Percentiles rank a stretch among this genome's conserved stretches.
phyloP scores from a whole-genome alignment of 2,797 vertebrate species.

The Rhynchotus rufescens region DNA sequence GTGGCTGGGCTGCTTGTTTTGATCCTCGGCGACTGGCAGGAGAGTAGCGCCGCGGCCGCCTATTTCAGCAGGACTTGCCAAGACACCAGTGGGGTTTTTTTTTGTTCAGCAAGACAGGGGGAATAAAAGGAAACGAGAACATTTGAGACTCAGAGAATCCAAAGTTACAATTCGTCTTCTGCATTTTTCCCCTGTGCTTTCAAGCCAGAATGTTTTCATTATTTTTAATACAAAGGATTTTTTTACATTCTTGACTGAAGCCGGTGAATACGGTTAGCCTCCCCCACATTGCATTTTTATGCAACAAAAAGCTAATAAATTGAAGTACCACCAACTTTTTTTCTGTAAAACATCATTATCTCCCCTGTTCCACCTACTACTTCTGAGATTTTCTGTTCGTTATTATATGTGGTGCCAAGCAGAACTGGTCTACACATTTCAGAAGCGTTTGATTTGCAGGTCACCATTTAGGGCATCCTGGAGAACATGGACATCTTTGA shows the following conservation, averaged over 20 bases:
- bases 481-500: neutral
- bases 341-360: conserved; percentile 1
- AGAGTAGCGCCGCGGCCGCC: neutral
- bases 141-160: neutral
- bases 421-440: neutral
- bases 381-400: neutral
- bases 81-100: neutral
- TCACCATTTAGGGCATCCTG: neutral
- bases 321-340: neutral
- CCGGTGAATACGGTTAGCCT: neutral
- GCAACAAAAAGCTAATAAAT: neutral
- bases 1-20: neutral
- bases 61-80: conserved; percentile 1
- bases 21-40: neutral
- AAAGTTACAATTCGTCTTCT: neutral
- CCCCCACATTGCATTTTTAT: neutral
- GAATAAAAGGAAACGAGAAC: neutral
- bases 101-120: conserved; percentile 6
- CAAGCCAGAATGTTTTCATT: conserved; percentile 35
- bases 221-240: conserved; percentile 45
- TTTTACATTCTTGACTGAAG: neutral
- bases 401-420: neutral
- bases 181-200: conserved; percentile 17
- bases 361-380: neutral
- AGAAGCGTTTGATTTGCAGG: neutral